Base-by-base conservation (phyloP, 2,888 invertebrate genomes). In the Synergus umbraculus region DNA sequence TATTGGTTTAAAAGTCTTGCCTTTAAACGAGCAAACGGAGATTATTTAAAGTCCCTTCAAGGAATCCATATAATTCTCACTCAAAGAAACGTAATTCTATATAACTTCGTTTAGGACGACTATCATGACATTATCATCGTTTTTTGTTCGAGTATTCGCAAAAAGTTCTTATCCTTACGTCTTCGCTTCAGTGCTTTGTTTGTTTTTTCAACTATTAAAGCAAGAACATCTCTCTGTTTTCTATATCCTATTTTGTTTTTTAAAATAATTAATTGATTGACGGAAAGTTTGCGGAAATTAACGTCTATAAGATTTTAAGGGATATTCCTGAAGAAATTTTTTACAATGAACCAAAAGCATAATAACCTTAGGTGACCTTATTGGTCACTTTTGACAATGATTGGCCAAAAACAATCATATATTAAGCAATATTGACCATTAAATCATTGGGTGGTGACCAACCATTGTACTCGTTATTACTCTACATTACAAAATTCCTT, bases 61-160 rank as follows among this genome's bases (percentile, higher is more conserved):
- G 41, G 73, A 73, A 73, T 18, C 41, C 4, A 54, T 54, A 73
- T 54, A 73, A 73, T 73, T 73, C 29, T 37, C 73, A 54, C 37
- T 37, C 15, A 54, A 73, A 49, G 49, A 37, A 54, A 54, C 9
- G 9, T 41, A 73, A 73, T 73, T 54, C 37, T 69, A 69, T 49
- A 49, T 22, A 69, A 8, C 37, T 41, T 41, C 18, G 29, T 69
- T 67, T 49, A 49, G 29, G 46, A 49, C 29, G 37, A 43, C n/a
- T 18, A 49, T 69, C 29, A 69, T 69, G 49, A 46, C 7, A 49
- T 44, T 22, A 22, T 44, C 18, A 49, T 69, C 29, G 44, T 15
- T 29, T 18, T 12, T 22, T 12, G 13, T 69, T 69, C 49, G 13
- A 46, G 49, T 69, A 29, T 44, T 49, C 22, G 49, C 46, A 49